Conservation (phyloP, 2,888 invertebrate species). For the Cantharis lateralis region DNA sequence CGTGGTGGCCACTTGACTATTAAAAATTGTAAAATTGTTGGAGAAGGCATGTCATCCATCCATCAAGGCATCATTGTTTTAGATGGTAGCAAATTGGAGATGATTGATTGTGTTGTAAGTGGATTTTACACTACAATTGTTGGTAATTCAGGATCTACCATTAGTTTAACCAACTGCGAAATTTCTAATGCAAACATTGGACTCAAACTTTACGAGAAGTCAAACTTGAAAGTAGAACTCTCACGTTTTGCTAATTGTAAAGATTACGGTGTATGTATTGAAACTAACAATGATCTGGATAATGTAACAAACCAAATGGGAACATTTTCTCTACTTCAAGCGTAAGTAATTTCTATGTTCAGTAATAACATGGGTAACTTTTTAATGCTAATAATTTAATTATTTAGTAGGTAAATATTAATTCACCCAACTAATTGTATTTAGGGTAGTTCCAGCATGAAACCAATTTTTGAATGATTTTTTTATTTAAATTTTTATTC, state of each 20-base stretch:
- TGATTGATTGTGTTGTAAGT: slow-evolving; percentile 58
- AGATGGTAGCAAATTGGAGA: slow-evolving; percentile 53
- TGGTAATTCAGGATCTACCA: slow-evolving; percentile 52
- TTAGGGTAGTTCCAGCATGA: no score
- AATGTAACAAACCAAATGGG: slow-evolving; percentile 37
- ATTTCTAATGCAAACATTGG: slow-evolving; percentile 49
- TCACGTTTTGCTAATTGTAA: slow-evolving; percentile 55
- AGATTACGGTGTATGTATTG: slow-evolving; percentile 59
- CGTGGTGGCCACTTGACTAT: slow-evolving; percentile 58
- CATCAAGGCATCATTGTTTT: slow-evolving; percentile 62
- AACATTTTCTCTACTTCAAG: slow-evolving; percentile 45
- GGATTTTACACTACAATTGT: slow-evolving; percentile 61
- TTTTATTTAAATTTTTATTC: no score
- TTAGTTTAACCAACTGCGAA: slow-evolving; percentile 48
- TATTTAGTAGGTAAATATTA: not conserved
- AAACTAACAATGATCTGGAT: slow-evolving; percentile 51
- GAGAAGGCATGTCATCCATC: slow-evolving; percentile 58
- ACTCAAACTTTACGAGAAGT: slow-evolving; percentile 56
- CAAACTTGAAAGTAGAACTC: slow-evolving; percentile 47
- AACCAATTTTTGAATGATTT: no score
- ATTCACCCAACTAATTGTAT: no score
- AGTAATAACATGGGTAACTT: not conserved
- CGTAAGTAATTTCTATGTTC: slow-evolving; percentile 43
- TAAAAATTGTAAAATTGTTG: slow-evolving; percentile 59
- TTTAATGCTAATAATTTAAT: not conserved